Percentiles rank a stretch among this genome's conserved stretches.
These are phyloP conservation scores for Hystrix cristata DNA, from an alignment of 2,113 vertebrate species.

Conservation along the genomic window DNA sequence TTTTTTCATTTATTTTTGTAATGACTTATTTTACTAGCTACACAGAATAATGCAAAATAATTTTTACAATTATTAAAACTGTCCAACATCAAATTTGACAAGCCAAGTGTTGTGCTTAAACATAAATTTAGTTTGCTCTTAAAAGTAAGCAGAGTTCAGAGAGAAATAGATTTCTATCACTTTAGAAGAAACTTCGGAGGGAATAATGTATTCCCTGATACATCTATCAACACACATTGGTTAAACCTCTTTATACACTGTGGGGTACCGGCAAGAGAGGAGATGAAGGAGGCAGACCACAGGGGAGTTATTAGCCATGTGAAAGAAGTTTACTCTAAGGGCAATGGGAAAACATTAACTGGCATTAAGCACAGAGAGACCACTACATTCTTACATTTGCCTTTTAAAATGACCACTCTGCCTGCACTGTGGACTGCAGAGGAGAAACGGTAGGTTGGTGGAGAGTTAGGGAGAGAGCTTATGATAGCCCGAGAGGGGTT, in stretches of 20 bases:
- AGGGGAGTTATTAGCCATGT: not conserved
- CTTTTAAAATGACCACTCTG: not conserved
- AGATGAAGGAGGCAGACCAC: not conserved
- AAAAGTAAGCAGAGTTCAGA: not conserved
- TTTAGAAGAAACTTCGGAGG: not conserved
- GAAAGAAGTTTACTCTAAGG: not conserved
- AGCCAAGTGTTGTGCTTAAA: not conserved
- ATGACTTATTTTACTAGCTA: slow-evolving; percentile 49
- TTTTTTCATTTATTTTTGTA: slow-evolving; percentile 36
- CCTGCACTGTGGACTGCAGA: not conserved
- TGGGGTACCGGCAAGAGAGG: not conserved
- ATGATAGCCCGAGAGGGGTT: not conserved
- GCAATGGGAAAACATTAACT: not conserved
- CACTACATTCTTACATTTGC: not conserved
- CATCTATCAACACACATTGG: not conserved
- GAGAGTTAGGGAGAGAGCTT: not conserved
- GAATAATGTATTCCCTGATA: not conserved
- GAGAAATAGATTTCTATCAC: not conserved
- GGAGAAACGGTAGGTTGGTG: not conserved
- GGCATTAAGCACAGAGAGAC: not conserved
- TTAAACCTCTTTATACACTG: not conserved
- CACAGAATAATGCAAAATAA: not conserved
- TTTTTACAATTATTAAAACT: slow-evolving; percentile 32
- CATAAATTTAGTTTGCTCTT: slow-evolving; percentile 9
- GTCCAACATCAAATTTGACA: not conserved